These are phyloP conservation scores for Champsocephalus esox DNA, from an alignment of 2,797 vertebrate species.

Conservation along the genomic window DNA sequence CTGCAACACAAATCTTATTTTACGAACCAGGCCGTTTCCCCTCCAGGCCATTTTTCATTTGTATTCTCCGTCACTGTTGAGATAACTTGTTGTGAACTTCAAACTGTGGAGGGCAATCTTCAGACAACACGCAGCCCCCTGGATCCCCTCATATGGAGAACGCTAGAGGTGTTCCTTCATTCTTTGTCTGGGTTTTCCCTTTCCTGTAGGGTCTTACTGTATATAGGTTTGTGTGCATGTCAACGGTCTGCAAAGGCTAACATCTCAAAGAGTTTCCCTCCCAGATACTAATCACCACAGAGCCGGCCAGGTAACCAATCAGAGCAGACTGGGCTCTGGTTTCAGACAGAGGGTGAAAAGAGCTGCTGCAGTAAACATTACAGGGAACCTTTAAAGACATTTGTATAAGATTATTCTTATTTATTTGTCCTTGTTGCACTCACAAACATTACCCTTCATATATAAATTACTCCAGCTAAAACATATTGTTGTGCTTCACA, in stretches of 20 bases:
- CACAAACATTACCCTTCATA: neutral
- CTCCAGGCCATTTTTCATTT: slow-evolving; percentile 59
- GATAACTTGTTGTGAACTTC: slow-evolving; percentile 15
- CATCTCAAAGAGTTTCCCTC: too few species aligned
- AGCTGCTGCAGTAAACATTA: too few species aligned
- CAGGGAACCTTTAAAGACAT: neutral
- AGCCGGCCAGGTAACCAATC: too few species aligned
- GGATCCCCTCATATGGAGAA: neutral
- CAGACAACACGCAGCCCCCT: neutral
- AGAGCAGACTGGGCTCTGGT: too few species aligned
- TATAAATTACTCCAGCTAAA: neutral
- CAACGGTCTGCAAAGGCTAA: too few species aligned
- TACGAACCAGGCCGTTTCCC: slow-evolving; percentile 28
- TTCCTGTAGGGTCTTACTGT: too few species aligned
- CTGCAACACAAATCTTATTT: slow-evolving; percentile 39
- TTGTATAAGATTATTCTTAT: neutral
- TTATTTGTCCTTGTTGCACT: neutral
- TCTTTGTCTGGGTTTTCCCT: too few species aligned
- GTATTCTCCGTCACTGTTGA: slow-evolving; percentile 30
- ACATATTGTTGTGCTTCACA: neutral
- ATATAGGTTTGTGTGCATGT: too few species aligned
- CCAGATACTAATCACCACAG: too few species aligned
- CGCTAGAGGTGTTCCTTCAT: neutral
- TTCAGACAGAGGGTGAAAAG: too few species aligned
- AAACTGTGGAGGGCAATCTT: neutral